Conservation (phyloP, 2,797 vertebrate genomes). For the Gila robusta region DNA sequence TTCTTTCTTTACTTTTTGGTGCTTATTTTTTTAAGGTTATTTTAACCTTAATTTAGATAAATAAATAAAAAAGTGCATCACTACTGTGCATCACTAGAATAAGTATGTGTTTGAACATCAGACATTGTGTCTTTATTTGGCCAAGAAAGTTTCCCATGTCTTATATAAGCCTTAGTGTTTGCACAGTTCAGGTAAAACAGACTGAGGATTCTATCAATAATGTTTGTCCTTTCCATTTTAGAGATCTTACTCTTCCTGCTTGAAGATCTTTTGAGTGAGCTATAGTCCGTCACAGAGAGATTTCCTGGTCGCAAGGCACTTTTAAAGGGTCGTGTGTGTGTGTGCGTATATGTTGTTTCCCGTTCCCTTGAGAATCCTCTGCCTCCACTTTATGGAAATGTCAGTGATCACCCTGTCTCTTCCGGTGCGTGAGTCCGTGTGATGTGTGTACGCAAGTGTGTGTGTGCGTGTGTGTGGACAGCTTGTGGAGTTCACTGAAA, state of each 20-base stretch:
- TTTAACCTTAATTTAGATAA: too few species aligned
- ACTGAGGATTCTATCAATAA: constrained; percentile 9
- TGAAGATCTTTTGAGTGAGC: background rate
- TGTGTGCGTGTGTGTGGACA: constrained; percentile 36
- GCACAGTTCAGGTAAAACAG: background rate
- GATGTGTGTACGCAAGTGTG: constrained; percentile 23
- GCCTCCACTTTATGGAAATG: constrained; percentile 51
- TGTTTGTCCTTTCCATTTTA: constrained; percentile 36
- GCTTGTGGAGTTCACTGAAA: constrained; percentile 36
- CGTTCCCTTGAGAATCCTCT: constrained; percentile 28
- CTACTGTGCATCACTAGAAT: too few species aligned
- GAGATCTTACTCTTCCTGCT: constrained; percentile 8
- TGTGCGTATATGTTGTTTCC: constrained; percentile 19
- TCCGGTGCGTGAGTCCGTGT: constrained; percentile 28
- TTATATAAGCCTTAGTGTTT: background rate
- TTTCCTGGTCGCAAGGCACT: constrained; percentile 31
- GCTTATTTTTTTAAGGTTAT: too few species aligned
- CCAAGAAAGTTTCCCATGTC: background rate
- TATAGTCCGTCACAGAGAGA: constrained; percentile 10
- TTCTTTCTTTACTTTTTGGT: too few species aligned
- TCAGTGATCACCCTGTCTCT: constrained; percentile 49
- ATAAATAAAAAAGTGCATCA: too few species aligned
- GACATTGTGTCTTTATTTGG: constrained; percentile 9
- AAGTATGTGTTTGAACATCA: background rate
- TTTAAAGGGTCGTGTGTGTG: constrained; percentile 16